These are phyloP conservation scores for Eupithecia subumbrata DNA, from an alignment of 2,888 invertebrate genomes.

Conservation along the genomic window DNA sequence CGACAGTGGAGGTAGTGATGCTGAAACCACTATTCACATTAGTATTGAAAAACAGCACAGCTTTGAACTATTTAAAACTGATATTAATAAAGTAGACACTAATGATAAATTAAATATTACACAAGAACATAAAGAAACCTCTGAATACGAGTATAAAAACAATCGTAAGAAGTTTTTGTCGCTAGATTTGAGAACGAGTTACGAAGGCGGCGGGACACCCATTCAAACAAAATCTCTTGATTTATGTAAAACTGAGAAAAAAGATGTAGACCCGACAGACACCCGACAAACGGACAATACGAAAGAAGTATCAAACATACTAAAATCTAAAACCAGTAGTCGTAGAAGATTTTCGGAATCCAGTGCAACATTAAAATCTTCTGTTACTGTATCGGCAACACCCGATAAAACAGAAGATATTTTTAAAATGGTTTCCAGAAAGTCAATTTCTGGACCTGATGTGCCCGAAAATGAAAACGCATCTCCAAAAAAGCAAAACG, in stretches of 20 bases:
- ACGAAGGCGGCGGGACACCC: constrained; percentile 47
- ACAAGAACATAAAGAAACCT: constrained; percentile 31
- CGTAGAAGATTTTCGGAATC: constrained; percentile 66
- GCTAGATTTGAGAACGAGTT: constrained; percentile 65
- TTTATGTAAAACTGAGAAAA: constrained; percentile 36
- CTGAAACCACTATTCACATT: constrained; percentile 80
- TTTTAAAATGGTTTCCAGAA: constrained; percentile 60
- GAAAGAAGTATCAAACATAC: constrained; percentile 14
- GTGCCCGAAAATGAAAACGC: constrained; percentile 14
- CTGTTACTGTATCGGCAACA: constrained; percentile 46
- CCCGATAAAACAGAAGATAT: constrained; percentile 57
- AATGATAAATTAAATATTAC: constrained; percentile 36
- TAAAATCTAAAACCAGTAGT: constrained; percentile 35
- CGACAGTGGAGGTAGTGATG: constrained; percentile 79
- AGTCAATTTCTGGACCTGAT: constrained; percentile 32
- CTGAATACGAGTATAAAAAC: constrained; percentile 37
- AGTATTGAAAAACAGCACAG: constrained; percentile 68
- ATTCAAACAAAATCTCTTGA: constrained; percentile 49
- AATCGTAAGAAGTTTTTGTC: constrained; percentile 64
- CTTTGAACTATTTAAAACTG: constrained; percentile 47
- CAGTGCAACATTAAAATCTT: constrained; percentile 51
- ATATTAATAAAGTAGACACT: constrained; percentile 35
- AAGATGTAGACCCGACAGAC: constrained; percentile 30
- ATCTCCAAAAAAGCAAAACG: constrained; percentile 59
- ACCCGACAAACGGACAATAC: neutral